phyloP scores from a whole-genome alignment of 2,888 invertebrate species.

The Elysia crispata region DNA sequence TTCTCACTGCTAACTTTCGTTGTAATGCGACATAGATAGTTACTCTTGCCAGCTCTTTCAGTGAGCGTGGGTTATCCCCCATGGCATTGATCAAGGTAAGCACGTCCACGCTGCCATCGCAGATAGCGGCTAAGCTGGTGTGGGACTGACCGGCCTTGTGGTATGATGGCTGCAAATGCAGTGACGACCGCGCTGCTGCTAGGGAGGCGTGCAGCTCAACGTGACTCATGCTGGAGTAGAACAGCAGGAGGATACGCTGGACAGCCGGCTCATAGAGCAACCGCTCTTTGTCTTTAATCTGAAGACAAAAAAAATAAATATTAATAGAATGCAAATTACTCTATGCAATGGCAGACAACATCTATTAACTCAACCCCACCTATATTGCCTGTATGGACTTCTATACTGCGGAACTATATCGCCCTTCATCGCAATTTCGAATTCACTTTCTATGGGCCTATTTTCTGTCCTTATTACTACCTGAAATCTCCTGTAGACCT shows the following conservation, averaged over 20 bases:
- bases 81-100: slow-evolving; percentile 81
- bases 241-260: slow-evolving; percentile 82
- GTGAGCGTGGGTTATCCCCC: slow-evolving; percentile 83
- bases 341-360: too few species aligned
- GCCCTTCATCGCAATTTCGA: too few species aligned
- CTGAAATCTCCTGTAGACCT: too few species aligned
- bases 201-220: slow-evolving; percentile 84
- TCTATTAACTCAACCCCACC: too few species aligned
- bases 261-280: slow-evolving; percentile 82
- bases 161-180: slow-evolving; percentile 36
- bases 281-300: slow-evolving; percentile 82
- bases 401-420: too few species aligned
- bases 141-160: not conserved
- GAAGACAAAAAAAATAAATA: not conserved
- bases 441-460: too few species aligned
- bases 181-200: slow-evolving; percentile 67
- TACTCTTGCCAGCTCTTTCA: slow-evolving; percentile 86
- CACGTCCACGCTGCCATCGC: slow-evolving; percentile 55
- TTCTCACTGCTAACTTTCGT: slow-evolving; percentile 82
- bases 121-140: slow-evolving; percentile 79
- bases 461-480: too few species aligned
- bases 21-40: slow-evolving; percentile 84
- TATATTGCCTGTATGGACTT: too few species aligned
- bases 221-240: slow-evolving; percentile 82
- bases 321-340: too few species aligned